Evolutionary conservation across 2,113 vertebrate genomes (phyloP).

Genomic region (Nyctibius bracteatus): DNA sequence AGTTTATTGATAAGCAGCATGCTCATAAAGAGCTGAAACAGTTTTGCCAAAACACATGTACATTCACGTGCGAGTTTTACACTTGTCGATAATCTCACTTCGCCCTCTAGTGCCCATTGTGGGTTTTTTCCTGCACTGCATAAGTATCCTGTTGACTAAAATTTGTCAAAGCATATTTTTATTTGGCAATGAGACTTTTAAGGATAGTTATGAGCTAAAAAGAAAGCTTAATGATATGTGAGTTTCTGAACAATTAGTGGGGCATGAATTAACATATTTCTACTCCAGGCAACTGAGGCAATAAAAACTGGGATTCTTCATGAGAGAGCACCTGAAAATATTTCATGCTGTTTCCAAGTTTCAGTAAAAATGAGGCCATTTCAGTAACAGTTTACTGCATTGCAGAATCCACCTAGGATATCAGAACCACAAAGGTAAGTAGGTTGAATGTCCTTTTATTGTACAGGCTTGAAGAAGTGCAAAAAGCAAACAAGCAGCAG

Average conservation of each 20-base stretch:
- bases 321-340: not conserved
- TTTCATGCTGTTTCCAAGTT: not conserved
- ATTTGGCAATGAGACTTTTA: not conserved
- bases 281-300: not conserved
- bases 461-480: not conserved
- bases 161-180: not conserved
- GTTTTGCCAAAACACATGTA: not conserved
- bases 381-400: not conserved
- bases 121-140: not conserved
- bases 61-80: not conserved
- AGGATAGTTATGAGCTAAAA: not conserved
- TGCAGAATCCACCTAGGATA: not conserved
- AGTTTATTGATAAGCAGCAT: not conserved
- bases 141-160: not conserved
- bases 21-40: not conserved
- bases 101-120: slow-evolving; percentile 51
- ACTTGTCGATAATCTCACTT: slow-evolving; percentile 10
- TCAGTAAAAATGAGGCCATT: not conserved
- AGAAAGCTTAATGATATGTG: not conserved
- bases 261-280: not conserved
- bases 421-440: not conserved
- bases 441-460: not conserved
- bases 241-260: not conserved
- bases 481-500: not conserved
- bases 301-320: not conserved